Conservation (phyloP, 1,140 invertebrate species). For the Ceratitis capitata region DNA sequence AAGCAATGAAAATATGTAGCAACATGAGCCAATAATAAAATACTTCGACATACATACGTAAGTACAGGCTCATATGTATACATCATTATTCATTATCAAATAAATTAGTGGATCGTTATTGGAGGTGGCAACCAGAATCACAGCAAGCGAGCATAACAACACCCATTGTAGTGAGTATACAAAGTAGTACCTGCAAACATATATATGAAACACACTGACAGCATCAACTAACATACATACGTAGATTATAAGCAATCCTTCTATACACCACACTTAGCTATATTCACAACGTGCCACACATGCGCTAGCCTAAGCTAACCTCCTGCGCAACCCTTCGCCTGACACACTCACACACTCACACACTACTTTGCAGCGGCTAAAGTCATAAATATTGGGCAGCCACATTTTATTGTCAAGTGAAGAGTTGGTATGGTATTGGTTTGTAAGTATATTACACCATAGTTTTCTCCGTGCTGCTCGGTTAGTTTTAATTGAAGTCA, state of each 20-base stretch:
- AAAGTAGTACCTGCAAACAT: neutral
- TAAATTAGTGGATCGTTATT: conserved; percentile 58
- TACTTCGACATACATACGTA: conserved; percentile 1
- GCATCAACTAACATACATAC: neutral
- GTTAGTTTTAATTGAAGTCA: conserved; percentile 59
- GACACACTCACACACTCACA: too few species aligned
- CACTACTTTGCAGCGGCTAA: too few species aligned
- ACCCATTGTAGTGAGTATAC: neutral
- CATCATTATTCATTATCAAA: conserved; percentile 64
- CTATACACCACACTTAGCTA: neutral
- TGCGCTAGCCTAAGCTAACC: neutral
- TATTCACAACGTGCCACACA: neutral
- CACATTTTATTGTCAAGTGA: neutral
- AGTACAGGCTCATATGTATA: conserved; percentile 57
- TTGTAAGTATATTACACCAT: neutral
- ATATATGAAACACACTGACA: neutral
- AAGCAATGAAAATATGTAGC: neutral
- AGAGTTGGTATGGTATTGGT: neutral
- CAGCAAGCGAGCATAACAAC: conserved; percentile 45
- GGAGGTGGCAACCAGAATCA: conserved; percentile 52
- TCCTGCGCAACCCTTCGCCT: conserved; percentile 33
- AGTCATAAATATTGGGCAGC: conserved; percentile 35
- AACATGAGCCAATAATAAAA: conserved; percentile 16
- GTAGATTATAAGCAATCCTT: neutral
- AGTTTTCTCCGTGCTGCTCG: neutral